Conservation (phyloP, 53 echinoderm and acorn worm species). For the Astropecten irregularis region DNA sequence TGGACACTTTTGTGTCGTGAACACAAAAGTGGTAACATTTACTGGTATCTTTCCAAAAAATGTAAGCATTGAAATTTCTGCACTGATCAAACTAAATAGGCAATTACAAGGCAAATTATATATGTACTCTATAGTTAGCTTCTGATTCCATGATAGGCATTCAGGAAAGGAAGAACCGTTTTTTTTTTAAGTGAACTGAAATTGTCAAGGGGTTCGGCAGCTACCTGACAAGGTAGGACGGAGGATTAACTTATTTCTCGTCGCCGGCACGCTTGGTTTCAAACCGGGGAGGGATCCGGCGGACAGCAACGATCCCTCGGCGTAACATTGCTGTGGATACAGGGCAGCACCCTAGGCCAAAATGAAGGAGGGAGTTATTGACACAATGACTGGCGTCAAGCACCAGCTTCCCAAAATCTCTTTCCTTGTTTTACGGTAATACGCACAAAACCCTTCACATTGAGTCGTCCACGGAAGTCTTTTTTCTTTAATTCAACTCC, state of each 20-base stretch:
- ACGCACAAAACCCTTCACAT: neutral
- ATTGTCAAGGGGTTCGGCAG: neutral
- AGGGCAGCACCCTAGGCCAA: neutral
- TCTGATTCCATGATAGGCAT: no score
- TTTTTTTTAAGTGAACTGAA: no score
- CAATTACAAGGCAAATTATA: no score
- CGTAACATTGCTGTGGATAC: conserved; percentile 7
- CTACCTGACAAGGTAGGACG: neutral
- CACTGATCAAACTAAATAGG: no score
- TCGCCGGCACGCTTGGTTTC: conserved; percentile 41
- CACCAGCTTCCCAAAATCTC: neutral
- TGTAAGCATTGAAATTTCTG: no score
- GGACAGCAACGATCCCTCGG: neutral
- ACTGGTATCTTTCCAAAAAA: no score
- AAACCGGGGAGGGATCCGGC: neutral
- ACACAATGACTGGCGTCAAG: conserved; percentile 7
- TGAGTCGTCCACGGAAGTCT: no score
- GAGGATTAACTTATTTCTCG: conserved; percentile 43
- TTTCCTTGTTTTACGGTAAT: neutral
- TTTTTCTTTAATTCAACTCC: no score
- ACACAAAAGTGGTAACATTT: no score
- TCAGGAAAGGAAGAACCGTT: no score
- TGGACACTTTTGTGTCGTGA: no score
- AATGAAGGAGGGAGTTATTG: conserved; percentile 7
- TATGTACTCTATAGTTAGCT: no score